A percentile compares a stretch with the other conserved stretches of the same genome.
Conservation (phyloP, 2,113 vertebrate species). For the Pomatostomus ruficeps region DNA sequence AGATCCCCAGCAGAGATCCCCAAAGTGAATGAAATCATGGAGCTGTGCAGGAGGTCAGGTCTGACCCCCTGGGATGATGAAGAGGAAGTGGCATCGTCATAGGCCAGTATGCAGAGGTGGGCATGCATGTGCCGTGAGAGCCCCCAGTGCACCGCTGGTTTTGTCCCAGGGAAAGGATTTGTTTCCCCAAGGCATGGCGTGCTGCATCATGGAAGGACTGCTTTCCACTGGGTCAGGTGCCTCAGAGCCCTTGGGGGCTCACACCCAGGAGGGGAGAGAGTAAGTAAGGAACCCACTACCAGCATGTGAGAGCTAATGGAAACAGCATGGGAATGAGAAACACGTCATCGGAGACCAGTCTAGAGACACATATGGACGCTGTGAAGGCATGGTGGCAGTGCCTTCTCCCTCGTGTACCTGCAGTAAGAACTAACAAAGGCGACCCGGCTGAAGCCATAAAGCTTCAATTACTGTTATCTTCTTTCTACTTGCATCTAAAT, state of each 20-base stretch:
- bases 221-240: neutral
- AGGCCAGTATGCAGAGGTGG: fast-evolving
- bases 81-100: neutral
- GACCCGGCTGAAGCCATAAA: neutral
- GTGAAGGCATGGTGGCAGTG: fast-evolving
- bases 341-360: too few species aligned
- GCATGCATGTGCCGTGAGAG: fast-evolving
- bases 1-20: neutral
- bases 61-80: neutral
- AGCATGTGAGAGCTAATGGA: neutral
- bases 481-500: neutral
- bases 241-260: neutral
- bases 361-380: neutral
- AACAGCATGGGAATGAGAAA: neutral
- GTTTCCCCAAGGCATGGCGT: neutral
- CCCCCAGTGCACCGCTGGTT: fast-evolving
- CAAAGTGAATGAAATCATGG: neutral
- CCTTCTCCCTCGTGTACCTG: neutral
- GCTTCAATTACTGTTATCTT: neutral
- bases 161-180: neutral
- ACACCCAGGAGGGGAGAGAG: neutral
- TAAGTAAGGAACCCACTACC: neutral
- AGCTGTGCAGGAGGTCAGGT: neutral
- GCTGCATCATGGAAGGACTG: neutral
- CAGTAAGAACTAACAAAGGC: fast-evolving